These are phyloP conservation scores for Gerris buenoi DNA, from an alignment of 1,140 invertebrate species.

Conservation along the genomic window DNA sequence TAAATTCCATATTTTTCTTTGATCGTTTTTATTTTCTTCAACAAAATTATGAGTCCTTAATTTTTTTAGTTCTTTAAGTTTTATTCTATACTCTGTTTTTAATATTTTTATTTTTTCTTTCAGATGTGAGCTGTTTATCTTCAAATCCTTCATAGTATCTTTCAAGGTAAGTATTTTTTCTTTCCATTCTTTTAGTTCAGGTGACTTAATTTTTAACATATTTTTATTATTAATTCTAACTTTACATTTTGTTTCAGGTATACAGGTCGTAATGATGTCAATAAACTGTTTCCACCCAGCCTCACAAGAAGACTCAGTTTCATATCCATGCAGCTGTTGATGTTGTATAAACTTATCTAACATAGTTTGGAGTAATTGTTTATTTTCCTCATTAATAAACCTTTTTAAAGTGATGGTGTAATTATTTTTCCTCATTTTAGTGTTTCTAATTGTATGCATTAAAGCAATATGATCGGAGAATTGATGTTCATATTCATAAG, in stretches of 20 bases:
- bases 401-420: not conserved
- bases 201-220: not conserved
- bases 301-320: not conserved
- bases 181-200: not conserved
- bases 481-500: not conserved
- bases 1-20: not conserved
- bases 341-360: not conserved
- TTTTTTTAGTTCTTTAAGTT: not conserved
- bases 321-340: not conserved
- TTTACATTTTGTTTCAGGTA: not conserved
- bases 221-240: not conserved
- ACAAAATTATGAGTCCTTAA: not conserved
- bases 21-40: not conserved
- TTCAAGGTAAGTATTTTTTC: not conserved
- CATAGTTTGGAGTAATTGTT: not conserved
- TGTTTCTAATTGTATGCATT: not conserved
- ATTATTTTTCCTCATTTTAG: not conserved
- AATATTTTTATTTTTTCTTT: conserved; percentile 5
- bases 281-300: not conserved
- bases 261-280: not conserved
- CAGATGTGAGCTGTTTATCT: not conserved
- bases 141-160: conserved; percentile 8
- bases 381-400: not conserved
- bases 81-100: not conserved
- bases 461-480: not conserved